Evolutionary conservation across 2,113 vertebrate genomes (phyloP).

Genomic region (Patagioenas fasciata): DNA sequence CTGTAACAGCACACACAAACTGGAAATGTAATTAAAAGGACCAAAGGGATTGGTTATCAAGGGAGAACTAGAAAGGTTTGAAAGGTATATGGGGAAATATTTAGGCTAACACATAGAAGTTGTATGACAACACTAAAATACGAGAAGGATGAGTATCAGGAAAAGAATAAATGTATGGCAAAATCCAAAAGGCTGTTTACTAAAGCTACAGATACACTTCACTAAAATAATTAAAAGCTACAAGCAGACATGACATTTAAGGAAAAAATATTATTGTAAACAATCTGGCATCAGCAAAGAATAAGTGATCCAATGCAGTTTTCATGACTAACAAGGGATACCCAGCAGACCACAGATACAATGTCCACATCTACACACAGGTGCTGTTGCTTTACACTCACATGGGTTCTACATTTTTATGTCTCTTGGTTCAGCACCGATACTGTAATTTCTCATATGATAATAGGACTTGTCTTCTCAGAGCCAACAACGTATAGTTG

Average conservation of each 20-base stretch:
- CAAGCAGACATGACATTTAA: not conserved
- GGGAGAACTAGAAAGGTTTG: not conserved
- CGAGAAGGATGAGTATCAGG: not conserved
- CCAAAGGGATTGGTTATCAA: not conserved
- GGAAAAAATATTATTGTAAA: not conserved
- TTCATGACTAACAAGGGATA: not conserved
- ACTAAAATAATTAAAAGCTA: not conserved
- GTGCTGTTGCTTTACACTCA: too few species aligned
- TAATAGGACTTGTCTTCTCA: not conserved
- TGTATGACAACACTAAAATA: slow-evolving; percentile 6
- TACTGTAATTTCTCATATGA: not conserved
- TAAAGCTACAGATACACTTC: not conserved
- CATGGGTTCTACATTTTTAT: not conserved
- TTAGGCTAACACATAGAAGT: not conserved
- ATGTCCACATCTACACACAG: too few species aligned
- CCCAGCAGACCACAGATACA: accelerated
- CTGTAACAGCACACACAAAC: not conserved
- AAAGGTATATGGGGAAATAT: slow-evolving; percentile 42
- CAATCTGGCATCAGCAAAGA: not conserved
- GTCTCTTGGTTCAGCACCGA: not conserved
- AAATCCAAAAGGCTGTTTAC: slow-evolving; percentile 14
- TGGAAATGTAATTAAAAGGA: slow-evolving; percentile 12
- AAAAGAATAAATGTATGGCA: not conserved
- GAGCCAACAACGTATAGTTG: not conserved
- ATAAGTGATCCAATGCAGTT: not conserved